These are phyloP conservation scores for Pteropus rufus DNA, from an alignment of 2,797 vertebrate species.

Conservation along the genomic window DNA sequence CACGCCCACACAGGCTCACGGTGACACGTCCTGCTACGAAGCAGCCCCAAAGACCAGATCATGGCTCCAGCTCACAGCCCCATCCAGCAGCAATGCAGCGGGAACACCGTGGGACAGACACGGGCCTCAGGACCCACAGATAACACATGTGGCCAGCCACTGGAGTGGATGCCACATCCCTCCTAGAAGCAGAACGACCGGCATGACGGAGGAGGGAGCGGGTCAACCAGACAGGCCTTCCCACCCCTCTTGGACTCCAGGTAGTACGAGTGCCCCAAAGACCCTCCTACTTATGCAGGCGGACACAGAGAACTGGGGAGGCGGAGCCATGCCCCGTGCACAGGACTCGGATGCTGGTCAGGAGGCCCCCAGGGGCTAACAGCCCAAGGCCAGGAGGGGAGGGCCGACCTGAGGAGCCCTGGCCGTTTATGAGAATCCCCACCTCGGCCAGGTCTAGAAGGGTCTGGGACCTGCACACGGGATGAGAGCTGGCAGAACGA, in stretches of 20 bases:
- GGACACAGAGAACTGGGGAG: background rate
- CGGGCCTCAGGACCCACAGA: background rate
- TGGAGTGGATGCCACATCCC: no score
- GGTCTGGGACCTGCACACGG: no score
- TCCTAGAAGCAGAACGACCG: no score
- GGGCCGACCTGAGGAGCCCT: background rate
- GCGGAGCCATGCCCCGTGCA: background rate
- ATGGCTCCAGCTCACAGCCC: background rate
- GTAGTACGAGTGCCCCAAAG: background rate
- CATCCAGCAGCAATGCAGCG: background rate
- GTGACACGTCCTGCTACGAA: background rate
- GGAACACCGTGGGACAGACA: background rate
- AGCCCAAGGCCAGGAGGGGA: background rate
- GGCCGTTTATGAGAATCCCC: background rate
- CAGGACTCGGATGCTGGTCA: no score
- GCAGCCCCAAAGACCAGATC: background rate
- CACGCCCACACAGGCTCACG: background rate
- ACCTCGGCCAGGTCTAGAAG: background rate
- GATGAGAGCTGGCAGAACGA: background rate
- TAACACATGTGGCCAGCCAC: no score
- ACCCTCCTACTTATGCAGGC: background rate
- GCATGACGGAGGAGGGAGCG: background rate
- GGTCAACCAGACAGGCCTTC: background rate
- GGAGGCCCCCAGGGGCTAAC: background rate
- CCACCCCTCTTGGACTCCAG: background rate